phyloP scores from a whole-genome alignment of 1,140 invertebrate species.

The Antheraea pernyi region DNA sequence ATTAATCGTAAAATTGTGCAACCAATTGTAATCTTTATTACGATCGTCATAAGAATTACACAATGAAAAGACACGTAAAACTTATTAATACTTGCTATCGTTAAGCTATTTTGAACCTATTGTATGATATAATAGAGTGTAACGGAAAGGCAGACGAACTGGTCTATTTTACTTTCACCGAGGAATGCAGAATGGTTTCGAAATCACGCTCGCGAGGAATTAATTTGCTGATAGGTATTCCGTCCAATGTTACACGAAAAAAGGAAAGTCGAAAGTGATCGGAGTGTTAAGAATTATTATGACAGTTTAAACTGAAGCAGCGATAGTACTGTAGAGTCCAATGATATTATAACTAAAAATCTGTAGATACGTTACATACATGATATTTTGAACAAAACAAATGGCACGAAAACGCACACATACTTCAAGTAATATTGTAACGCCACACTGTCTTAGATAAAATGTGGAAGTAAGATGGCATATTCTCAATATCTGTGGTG shows the following conservation, averaged over 20 bases:
- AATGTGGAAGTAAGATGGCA: too few relatives aligned
- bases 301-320: background rate
- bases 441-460: too few relatives aligned
- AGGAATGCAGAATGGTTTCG: constrained; percentile 31
- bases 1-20: constrained; percentile 11
- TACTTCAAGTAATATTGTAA: too few relatives aligned
- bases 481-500: too few relatives aligned
- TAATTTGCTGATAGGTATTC: constrained; percentile 19
- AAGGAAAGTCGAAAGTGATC: constrained; percentile 24
- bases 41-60: constrained; percentile 23
- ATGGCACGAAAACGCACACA: too few relatives aligned
- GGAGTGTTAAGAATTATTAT: background rate
- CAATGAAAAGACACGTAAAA: constrained; percentile 4
- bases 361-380: too few relatives aligned
- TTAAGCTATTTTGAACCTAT: constrained; percentile 13
- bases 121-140: background rate
- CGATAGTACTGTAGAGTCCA: too few relatives aligned
- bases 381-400: too few relatives aligned
- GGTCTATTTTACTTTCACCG: constrained; percentile 39
- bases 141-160: background rate
- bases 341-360: too few relatives aligned
- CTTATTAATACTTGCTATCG: background rate
- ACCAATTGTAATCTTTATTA: constrained; percentile 20
- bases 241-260: constrained; percentile 9
- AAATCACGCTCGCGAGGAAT: constrained; percentile 25